Evolutionary conservation across 2,888 invertebrate genomes (phyloP).

Genomic region (Laothoe populi): DNA sequence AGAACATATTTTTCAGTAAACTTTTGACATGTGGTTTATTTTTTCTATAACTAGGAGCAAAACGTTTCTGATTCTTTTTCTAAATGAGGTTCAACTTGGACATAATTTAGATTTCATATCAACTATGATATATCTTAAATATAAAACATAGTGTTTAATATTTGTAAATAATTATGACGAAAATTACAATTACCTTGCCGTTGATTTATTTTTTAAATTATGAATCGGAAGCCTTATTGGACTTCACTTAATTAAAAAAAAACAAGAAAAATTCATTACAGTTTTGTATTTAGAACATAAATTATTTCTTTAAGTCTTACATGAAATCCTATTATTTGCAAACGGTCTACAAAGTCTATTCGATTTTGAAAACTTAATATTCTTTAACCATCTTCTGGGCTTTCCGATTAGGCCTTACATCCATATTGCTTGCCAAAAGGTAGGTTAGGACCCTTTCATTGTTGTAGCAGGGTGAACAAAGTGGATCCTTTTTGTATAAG

Average conservation of each 20-base stretch:
- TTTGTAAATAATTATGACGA: too few species aligned
- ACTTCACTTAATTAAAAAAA: too few species aligned
- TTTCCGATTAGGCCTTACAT: background rate
- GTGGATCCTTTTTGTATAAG: too few species aligned
- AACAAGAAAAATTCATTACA: background rate
- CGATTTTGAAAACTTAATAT: too few species aligned
- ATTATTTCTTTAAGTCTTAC: background rate
- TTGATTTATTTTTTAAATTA: too few species aligned
- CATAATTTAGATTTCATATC: too few species aligned
- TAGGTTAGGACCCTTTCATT: constrained; percentile 11
- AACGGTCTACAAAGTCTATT: too few species aligned
- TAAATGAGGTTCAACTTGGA: background rate
- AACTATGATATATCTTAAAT: too few species aligned
- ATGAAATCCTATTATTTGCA: too few species aligned
- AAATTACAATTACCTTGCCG: too few species aligned
- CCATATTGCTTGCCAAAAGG: constrained; percentile 7
- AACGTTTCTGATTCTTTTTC: background rate
- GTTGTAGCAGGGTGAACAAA: constrained; percentile 10
- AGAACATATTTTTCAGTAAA: constrained; percentile 8
- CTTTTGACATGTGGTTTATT: background rate
- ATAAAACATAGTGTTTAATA: too few species aligned
- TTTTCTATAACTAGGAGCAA: background rate
- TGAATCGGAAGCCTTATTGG: too few species aligned
- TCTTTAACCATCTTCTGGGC: background rate
- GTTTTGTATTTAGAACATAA: background rate